Evolutionary conservation across 2,113 vertebrate species (phyloP), one percentile per base, ranked within the genome.

Genomic region (Hymenochirus boettgeri): DNA sequence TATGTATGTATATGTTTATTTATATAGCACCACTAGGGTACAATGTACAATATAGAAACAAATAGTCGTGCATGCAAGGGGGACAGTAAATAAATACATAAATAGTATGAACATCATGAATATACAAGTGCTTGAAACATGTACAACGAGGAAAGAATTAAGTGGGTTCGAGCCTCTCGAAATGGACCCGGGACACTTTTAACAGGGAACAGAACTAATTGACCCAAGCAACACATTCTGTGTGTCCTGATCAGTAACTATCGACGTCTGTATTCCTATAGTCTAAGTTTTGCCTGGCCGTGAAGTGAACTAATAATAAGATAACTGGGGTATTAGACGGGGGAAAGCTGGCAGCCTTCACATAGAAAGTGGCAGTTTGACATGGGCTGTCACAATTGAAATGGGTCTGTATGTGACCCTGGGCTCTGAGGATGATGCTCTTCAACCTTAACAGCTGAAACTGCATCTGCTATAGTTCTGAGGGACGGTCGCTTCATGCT

Each of bases 281-380:
- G 29, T 9, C 27, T 22, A 15, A 23, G 1, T 29, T 2, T 0
- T 37, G 72, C 23, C 65, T 71, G 71, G 65, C 79, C 69, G 51
- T n/a, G n/a, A n/a, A n/a, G 63, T 48, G 70, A 72, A 69, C 62
- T 27, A 1, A 57, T n/a, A n/a, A n/a, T n/a, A n/a, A n/a, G n/a
- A n/a, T 65, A 56, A 70, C 73, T 69, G 71, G 73, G 58, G 65
- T 21, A 72, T 64, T 62, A 39, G 67, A 62, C 25, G 58, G 56
- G 6, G 74, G 51, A 42, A 64, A 70, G 6, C 71, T 74, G 78
- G 74, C 76, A 80, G 72, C 19, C 70, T 33, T 77, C 56, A 22
- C 69, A 70, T 60, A 39, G 65, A 82, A 85, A 85, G 73, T 89
- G 88, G 84, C 88, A 89, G 83, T 69, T 86, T 89, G 87, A 86